Base-by-base conservation (phyloP, 2,888 invertebrate genomes). In the Athalia rosae region DNA sequence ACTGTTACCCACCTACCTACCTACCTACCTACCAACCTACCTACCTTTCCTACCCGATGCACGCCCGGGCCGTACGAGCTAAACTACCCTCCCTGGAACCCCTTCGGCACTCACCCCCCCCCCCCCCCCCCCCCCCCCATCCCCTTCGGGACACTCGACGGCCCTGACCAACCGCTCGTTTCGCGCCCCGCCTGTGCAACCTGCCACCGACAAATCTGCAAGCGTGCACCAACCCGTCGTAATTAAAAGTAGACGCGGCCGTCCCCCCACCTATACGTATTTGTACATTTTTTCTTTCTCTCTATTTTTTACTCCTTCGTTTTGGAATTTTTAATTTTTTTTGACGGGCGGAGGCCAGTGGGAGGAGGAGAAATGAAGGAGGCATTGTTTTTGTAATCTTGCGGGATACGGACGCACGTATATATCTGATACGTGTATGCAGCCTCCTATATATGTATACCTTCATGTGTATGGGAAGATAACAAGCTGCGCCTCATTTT, bases 21-120 rank as follows among this genome's bases (percentile, higher is more conserved):
- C 59, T 13, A 6, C 13, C 73, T 76, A 69, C 53, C 74, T 28
- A 28, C 41, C 64, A 62, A 61, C 61, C 76, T 80, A 67, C 59
- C 66, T 47, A 56, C 45, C 28, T 43, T 63, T 41, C 67, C 63
- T 59, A 64, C 47, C 43, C 76, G 82, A 80, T 45, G 48, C 71
- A 56, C 48, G 13, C 84, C 85, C 84, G 83, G 85, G 85, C 81
- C 79, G 81, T 83, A 81, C 81, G 82, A 84, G 85, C 84, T 85
- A 82, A 84, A 82, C 82, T 82, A 83, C 84, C 82, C 82, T 74
- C 77, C 79, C 79, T 69, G 63, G 63, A 74, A 74, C 53, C 66
- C 53, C 47, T 59, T 47, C 11, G 4, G 61, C 45, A 50, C 48
- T 50, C 9, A 58, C 58, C 61, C 74, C 13, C 6, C 28, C 7